These are phyloP conservation scores for Numida meleagris DNA, from an alignment of 2,113 vertebrate species.

Conservation along the genomic window DNA sequence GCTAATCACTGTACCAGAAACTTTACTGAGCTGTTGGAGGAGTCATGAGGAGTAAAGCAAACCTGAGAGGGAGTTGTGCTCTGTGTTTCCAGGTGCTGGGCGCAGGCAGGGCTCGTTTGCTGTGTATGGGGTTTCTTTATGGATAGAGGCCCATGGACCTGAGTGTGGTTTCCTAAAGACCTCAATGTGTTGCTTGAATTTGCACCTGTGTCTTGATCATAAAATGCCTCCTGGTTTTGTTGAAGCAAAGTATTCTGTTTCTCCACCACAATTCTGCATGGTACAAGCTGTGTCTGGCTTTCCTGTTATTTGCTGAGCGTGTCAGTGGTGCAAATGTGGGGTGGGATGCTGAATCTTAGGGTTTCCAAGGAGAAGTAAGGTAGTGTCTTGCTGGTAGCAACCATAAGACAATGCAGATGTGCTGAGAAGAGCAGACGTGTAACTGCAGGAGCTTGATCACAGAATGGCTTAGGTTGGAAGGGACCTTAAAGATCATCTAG, in stretches of 20 bases:
- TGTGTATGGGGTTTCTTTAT: neutral
- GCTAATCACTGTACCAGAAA: slow-evolving; percentile 40
- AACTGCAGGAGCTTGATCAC: neutral
- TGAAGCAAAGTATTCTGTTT: neutral
- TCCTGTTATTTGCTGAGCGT: neutral
- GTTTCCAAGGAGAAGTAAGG: neutral
- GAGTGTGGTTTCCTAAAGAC: neutral
- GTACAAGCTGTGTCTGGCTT: neutral
- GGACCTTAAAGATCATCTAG: no score
- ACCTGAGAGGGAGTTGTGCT: neutral
- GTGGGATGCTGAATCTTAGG: neutral
- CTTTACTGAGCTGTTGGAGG: neutral
- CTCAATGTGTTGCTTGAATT: neutral
- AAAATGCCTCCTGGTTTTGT: neutral
- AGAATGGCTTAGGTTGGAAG: no score
- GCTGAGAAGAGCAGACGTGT: rapidly evolving
- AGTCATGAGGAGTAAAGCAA: neutral
- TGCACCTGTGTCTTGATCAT: neutral
- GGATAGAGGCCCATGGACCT: neutral
- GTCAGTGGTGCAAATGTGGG: neutral
- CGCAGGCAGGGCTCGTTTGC: neutral
- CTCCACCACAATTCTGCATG: neutral
- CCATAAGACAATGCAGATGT: neutral
- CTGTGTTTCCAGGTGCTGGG: neutral
- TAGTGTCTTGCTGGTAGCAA: neutral